A percentile compares a stretch with the other conserved stretches of the same genome.
phyloP scores from a whole-genome alignment of 2,797 vertebrate species.

The Gobio occitaniae region DNA sequence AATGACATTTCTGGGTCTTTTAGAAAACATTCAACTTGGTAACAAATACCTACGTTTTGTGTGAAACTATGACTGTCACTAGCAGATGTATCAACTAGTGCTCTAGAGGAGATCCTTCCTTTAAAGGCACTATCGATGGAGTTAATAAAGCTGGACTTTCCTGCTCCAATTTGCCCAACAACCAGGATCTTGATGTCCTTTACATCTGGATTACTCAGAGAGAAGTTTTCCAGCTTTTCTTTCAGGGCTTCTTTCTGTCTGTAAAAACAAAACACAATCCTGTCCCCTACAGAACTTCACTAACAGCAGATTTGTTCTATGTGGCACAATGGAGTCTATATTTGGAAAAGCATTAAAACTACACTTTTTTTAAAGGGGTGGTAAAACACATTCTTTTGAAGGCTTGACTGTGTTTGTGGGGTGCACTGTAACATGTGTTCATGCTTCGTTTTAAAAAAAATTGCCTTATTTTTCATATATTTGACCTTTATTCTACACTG shows the following conservation, averaged over 20 bases:
- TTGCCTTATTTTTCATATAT: no score
- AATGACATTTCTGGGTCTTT: neutral
- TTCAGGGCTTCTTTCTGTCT: neutral
- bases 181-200: neutral
- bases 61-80: neutral
- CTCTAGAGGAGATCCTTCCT: neutral
- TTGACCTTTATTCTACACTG: no score
- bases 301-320: neutral
- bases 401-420: no score
- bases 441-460: no score
- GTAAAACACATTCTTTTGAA: no score
- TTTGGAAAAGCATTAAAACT: no score
- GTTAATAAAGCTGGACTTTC: constrained; percentile 44
- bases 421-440: no score
- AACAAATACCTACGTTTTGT: neutral
- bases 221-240: neutral
- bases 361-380: no score
- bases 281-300: neutral
- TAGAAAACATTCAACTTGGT: neutral
- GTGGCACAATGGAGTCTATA: neutral
- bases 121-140: neutral
- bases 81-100: fast-evolving
- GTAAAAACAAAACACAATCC: neutral
- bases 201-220: neutral
- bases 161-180: neutral